Base-by-base conservation (phyloP, 2,797 vertebrate species). In the Acanthornis magna region DNA sequence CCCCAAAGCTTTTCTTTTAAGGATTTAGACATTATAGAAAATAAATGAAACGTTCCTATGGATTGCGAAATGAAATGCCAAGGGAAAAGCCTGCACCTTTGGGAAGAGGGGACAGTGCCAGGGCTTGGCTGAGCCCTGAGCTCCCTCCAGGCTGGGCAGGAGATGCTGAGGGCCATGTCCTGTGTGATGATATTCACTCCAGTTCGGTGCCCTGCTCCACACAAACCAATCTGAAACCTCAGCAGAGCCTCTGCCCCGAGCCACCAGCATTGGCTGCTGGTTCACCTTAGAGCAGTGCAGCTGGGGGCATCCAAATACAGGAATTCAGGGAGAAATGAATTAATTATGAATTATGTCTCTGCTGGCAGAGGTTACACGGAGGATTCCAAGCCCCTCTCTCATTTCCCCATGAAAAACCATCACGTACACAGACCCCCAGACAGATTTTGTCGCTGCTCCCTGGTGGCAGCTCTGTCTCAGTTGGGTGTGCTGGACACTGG, bases 1-100 rank as follows among this genome's bases (percentile, higher is more conserved):
- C 92, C 93, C 83, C 67, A 72, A 81, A 88, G 75, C 67, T 92
- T 91, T 88, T 63, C 81, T 61, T 70, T 29, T 50, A 71, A 43
- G 77, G 74, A 78, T 89, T 95, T 75, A 63, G 68, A 70, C 3
- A 5, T 77, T 88, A 30, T 0, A 48, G 92, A 75, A 38, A 83
- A 77, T 58, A 70, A 81, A 73, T 1, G 53, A 72, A 91, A 80
- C 13, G 30, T 58, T 82, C 66, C 36, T 22, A 21, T 18, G 63
- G 89, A 57, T 70, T 89, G 51, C 42, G 86, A 85, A 66, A 29
- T 38, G 3, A 60, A 91, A 83, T 23, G 51, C 89, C 38, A 30
- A n/a, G 34, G 71, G 81, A 13, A 73, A 91, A 27, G 1, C 30
- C 36, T 25, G 30, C 36, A 88, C 42, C n/a, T 90, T 9, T 38